Evolutionary conservation across 2,113 vertebrate genomes (phyloP).

Genomic region (Jacana jacana): DNA sequence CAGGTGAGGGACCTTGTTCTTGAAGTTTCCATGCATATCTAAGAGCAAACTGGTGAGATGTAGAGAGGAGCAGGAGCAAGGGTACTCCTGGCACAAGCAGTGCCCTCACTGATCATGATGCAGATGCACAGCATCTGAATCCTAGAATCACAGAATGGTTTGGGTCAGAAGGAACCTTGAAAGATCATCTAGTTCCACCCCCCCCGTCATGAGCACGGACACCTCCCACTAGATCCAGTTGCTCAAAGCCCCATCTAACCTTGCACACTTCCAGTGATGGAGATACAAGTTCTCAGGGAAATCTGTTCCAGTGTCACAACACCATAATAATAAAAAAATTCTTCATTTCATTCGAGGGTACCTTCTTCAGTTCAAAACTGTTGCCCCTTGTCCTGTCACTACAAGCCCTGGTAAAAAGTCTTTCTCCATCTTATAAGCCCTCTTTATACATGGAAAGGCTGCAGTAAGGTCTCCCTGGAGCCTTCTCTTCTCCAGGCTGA

Average conservation of each 20-base stretch:
- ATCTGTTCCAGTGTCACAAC: neutral
- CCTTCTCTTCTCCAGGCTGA: neutral
- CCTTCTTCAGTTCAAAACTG: neutral
- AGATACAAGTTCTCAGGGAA: neutral
- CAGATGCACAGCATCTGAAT: neutral
- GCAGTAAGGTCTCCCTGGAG: neutral
- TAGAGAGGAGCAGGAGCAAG: neutral
- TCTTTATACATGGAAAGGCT: neutral
- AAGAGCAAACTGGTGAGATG: neutral
- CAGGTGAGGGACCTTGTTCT: neutral
- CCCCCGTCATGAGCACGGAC: neutral
- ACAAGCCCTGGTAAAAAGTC: neutral
- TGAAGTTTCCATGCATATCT: neutral
- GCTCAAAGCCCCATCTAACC: neutral
- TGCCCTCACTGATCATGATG: neutral
- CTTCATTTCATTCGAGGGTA: neutral
- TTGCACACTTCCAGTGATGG: neutral
- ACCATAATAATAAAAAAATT: neutral
- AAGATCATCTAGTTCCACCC: neutral
- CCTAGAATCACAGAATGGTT: neutral
- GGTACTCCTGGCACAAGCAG: neutral
- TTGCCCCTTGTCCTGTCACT: neutral
- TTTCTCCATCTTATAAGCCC: neutral
- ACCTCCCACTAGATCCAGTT: neutral
- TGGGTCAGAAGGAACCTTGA: neutral